Conservation (phyloP, 2,888 invertebrate genomes). For the Drosophila setosimentum region DNA sequence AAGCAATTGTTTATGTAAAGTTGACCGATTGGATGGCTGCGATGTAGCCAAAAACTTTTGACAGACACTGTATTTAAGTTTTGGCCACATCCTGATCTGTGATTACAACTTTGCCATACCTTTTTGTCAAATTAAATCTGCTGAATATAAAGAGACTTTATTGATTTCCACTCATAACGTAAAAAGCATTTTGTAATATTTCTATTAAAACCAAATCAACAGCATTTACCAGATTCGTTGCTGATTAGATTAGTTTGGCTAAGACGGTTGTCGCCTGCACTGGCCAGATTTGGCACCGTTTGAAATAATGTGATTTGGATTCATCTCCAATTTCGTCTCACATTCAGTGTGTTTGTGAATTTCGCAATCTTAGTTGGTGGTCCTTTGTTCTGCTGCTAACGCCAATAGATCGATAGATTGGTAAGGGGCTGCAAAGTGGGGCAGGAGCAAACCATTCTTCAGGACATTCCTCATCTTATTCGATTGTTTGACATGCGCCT, state of each 20-base stretch:
- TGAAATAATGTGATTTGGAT: not conserved
- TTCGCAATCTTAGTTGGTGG: not conserved
- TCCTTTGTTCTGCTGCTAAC: not conserved
- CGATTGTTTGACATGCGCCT: no score
- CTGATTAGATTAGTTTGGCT: not conserved
- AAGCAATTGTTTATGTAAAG: constrained; percentile 76
- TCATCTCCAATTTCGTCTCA: not conserved
- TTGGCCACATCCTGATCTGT: constrained; percentile 33
- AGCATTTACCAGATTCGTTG: not conserved
- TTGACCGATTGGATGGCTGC: constrained; percentile 39
- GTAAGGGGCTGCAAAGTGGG: no score
- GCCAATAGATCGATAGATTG: not conserved
- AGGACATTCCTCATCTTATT: no score
- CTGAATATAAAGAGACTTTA: not conserved
- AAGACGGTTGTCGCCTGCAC: not conserved
- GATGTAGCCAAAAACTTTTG: constrained; percentile 53
- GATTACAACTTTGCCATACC: constrained; percentile 24
- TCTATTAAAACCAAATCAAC: not conserved
- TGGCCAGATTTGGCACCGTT: not conserved
- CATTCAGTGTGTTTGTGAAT: not conserved
- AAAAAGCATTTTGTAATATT: not conserved
- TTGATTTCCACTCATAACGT: not conserved
- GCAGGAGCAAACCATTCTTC: no score
- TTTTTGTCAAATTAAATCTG: constrained; percentile 11
- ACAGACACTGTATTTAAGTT: constrained; percentile 48